Evolutionary conservation across 2,797 vertebrate genomes (phyloP), one percentile per base, ranked within the genome.

Genomic region (Esox masquinongy): DNA sequence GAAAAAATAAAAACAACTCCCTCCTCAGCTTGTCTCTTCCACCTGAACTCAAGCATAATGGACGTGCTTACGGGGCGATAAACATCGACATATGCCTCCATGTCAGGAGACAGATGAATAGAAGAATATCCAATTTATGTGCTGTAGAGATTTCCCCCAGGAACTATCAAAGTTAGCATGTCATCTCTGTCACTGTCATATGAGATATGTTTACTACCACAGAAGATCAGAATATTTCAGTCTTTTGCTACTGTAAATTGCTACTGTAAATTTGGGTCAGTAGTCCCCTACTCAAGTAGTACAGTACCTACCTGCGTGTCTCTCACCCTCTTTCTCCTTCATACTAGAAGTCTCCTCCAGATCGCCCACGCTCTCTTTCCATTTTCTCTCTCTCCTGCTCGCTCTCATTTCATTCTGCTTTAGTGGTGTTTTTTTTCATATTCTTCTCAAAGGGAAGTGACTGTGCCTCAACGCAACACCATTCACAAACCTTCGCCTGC

Each of bases 41-140:
- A 47, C 43, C 43, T 47, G 43, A 47, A 47, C 43, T 47, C 43
- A 47, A 11, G 9, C 43, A 14, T 31, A 72, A 76, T 74, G 74
- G 78, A 84, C 71, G 56, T 64, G 69, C 88, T 90, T 83, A 83
- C 83, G 75, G 81, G 43, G 77, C 29, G 22, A 88, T 89, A 91
- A 89, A 89, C 80, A 79, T 72, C 82, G 87, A 87, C 85, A 83
- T 68, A 73, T 86, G 86, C 88, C 83, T 79, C 82, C 79, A 72
- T 85, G 86, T 88, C 86, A 87, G 84, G 80, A 84, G 82, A 79
- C 77, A 79, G 86, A 85, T 85, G 81, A 90, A 88, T 87, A 67
- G 75, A 71, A 82, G 86, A 90, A 88, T 75, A 86, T 86, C 80
- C 75, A 77, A 80, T 86, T 87, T 80, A 86, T 87, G 79, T 80